phyloP scores from a whole-genome alignment of 2,888 invertebrate genomes.

The Rhagonycha lutea region DNA sequence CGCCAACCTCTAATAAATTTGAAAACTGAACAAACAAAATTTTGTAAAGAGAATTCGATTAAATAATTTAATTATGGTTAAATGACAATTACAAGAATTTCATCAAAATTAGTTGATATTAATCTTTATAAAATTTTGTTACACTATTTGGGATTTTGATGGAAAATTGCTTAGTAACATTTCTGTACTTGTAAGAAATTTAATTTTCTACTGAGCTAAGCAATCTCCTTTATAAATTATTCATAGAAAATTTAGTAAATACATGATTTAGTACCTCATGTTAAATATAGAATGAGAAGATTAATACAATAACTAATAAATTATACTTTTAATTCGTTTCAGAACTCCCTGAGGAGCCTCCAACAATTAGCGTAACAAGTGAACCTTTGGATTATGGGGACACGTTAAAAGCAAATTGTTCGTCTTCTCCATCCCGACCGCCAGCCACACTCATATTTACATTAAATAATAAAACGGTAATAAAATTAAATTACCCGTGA shows the following conservation, averaged over 20 bases:
- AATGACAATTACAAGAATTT: background rate
- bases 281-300: background rate
- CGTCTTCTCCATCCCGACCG: slow-evolving; percentile 75
- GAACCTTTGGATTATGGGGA: slow-evolving; percentile 78
- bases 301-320: slow-evolving; percentile 6
- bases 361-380: slow-evolving; percentile 70
- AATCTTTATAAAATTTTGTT: background rate
- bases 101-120: background rate
- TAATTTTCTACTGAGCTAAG: background rate
- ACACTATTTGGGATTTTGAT: background rate
- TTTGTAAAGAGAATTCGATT: background rate
- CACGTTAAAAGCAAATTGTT: slow-evolving; percentile 76
- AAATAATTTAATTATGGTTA: background rate
- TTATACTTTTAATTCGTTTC: slow-evolving; percentile 37
- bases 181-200: background rate
- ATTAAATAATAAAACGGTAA: slow-evolving; percentile 79
- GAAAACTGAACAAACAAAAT: background rate
- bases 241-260: slow-evolving; percentile 2
- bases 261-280: background rate
- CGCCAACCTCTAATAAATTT: background rate
- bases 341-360: slow-evolving; percentile 74
- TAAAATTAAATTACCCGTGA: slow-evolving; percentile 7
- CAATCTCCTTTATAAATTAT: background rate
- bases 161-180: background rate
- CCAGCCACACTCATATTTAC: slow-evolving; percentile 74